Base-by-base conservation (phyloP, 2,888 invertebrate species). In the Folsomia manolachei region DNA sequence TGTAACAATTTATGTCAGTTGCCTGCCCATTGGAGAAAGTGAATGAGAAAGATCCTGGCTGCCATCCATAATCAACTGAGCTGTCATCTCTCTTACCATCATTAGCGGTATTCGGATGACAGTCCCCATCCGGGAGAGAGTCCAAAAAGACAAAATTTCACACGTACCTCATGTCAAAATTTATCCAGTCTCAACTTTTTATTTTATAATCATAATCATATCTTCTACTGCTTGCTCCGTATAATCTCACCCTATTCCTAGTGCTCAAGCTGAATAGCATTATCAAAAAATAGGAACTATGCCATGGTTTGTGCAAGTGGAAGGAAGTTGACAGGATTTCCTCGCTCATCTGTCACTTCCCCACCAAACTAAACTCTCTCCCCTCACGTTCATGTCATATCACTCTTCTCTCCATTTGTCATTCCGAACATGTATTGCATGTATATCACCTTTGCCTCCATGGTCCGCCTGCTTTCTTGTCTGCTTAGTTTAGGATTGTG, bases 151-250 rank as follows among this genome's bases (percentile, higher is more conserved):
- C 70, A 73, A 26, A 71, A 62, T 78, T 80, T 78, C 78, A 79
- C 80, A 80, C 80, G 80, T 79, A 77, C 74, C 71, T 56, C 76
- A 51, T 74, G 80, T 79, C 80, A 80, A 76, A 76, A 77, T 76
- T 78, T 75, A 75, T 80, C 74, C 73, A 9, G 25, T n/a, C 21
- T 56, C 53, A 67, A 53, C 23, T 53, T 67, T 67, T 67, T 67
- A 67, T 67, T 56, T 67, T 56, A 67, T 67, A 67, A 67, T 62
- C 62, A 62, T 53, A 67, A 67, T 67, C 67, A 53, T 26, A 67
- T 26, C 64, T 39, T n/a, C 2, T 67, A 24, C 25, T 62, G 9
- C 60, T 4, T 60, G 60, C 21, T 60, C 4, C 9, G 21, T 60
- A 7, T 4, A n/a, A n/a, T n/a, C n/a, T n/a, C n/a, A n/a, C n/a